Conservation (phyloP, 2,888 invertebrate genomes). For the Eupithecia subumbrata region DNA sequence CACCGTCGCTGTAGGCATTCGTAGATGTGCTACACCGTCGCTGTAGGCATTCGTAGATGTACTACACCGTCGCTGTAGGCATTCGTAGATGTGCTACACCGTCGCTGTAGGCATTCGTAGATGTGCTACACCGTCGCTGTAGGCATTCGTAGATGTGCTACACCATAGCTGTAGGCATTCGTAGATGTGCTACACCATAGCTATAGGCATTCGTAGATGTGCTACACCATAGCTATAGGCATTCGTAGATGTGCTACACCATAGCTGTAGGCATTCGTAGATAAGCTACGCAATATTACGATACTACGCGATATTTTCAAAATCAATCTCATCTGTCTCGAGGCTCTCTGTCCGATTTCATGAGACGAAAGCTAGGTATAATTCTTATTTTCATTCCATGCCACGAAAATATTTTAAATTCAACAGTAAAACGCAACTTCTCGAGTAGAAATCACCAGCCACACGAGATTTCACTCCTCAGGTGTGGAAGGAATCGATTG, state of each 20-base stretch:
- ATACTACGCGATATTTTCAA: too few species aligned
- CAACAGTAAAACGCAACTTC: background rate
- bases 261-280: background rate
- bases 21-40: too few species aligned
- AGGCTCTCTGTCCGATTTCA: background rate
- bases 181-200: background rate
- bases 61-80: conserved; percentile 2
- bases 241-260: too few species aligned
- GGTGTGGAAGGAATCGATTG: conserved; percentile 12
- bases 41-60: background rate
- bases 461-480: conserved; percentile 10
- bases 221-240: background rate
- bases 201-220: background rate
- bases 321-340: background rate
- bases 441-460: conserved; percentile 2
- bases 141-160: background rate
- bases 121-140: background rate
- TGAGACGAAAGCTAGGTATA: background rate
- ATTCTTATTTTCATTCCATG: background rate
- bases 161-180: background rate
- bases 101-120: conserved; percentile 1
- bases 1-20: background rate
- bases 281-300: background rate
- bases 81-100: conserved; percentile 3
- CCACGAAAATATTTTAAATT: background rate